These are phyloP conservation scores for Eupleurogrammus muticus DNA, from an alignment of 2,797 vertebrate species.

Conservation along the genomic window DNA sequence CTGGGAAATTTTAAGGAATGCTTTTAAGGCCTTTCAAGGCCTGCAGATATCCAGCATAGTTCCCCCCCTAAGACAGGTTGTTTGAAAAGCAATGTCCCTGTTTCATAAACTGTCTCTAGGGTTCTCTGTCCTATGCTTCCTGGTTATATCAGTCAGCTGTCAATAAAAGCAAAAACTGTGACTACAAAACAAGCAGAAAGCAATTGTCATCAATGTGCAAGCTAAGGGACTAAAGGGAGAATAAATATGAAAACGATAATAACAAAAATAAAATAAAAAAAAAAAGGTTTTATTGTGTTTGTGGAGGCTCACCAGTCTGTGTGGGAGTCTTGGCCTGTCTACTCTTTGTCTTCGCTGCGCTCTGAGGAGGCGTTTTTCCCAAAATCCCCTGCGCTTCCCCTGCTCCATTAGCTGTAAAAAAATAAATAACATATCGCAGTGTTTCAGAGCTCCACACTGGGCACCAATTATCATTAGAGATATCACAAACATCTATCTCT, in stretches of 20 bases:
- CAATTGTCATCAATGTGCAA: background rate
- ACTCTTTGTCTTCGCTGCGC: conserved; percentile 67
- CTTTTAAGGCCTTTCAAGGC: background rate
- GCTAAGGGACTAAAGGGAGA: conserved; percentile 6
- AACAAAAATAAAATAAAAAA: background rate
- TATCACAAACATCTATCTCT: too few relatives aligned
- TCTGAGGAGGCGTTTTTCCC: conserved; percentile 66
- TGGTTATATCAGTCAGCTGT: too few relatives aligned
- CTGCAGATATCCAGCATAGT: background rate
- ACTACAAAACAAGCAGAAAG: background rate
- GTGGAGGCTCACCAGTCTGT: conserved; percentile 51
- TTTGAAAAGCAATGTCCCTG: too few relatives aligned
- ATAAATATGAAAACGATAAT: conserved; percentile 5
- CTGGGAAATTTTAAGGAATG: too few relatives aligned
- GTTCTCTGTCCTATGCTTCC: too few relatives aligned
- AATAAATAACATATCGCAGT: background rate
- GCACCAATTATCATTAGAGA: background rate
- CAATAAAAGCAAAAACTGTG: background rate
- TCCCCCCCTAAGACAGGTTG: too few relatives aligned
- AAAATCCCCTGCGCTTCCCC: conserved; percentile 49
- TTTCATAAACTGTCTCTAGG: too few relatives aligned
- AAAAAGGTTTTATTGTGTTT: conserved; percentile 5
- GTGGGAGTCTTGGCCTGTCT: conserved; percentile 73
- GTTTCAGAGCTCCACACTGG: conserved; percentile 17
- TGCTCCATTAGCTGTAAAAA: conserved; percentile 42